Evolutionary conservation across 2,888 invertebrate genomes (phyloP).

Genomic region (Cantharis nigra): DNA sequence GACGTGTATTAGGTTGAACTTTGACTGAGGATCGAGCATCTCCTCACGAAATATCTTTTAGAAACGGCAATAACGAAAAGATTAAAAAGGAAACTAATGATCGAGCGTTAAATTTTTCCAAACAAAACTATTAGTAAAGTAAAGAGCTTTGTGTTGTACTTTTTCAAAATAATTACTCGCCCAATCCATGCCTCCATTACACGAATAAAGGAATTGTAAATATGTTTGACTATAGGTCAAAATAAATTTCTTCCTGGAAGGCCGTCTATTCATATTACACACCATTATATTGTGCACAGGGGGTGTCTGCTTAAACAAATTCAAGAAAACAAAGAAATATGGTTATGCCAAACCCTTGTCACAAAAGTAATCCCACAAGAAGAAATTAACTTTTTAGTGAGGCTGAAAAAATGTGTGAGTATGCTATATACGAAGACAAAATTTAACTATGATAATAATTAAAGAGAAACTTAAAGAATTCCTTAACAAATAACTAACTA

Average conservation of each 20-base stretch:
- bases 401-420: neutral
- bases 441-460: conserved; percentile 14
- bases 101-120: neutral
- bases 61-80: neutral
- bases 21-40: neutral
- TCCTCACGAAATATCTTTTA: neutral
- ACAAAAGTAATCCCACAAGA: conserved; percentile 13
- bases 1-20: neutral
- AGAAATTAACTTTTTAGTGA: conserved; percentile 15
- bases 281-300: conserved; percentile 49
- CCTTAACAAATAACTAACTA: conserved; percentile 27
- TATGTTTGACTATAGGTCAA: conserved; percentile 1
- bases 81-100: neutral
- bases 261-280: conserved; percentile 50
- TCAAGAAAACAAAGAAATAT: conserved; percentile 44
- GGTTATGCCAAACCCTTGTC: conserved; percentile 29
- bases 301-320: conserved; percentile 50
- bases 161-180: neutral
- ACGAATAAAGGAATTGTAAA: neutral
- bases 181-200: neutral
- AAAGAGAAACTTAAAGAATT: conserved; percentile 24
- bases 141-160: neutral
- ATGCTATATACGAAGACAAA: neutral
- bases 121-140: neutral
- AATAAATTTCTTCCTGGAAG: conserved; percentile 42